These are phyloP conservation scores for Pseudococcus viburni DNA, from an alignment of 2,888 invertebrate genomes.

Conservation along the genomic window DNA sequence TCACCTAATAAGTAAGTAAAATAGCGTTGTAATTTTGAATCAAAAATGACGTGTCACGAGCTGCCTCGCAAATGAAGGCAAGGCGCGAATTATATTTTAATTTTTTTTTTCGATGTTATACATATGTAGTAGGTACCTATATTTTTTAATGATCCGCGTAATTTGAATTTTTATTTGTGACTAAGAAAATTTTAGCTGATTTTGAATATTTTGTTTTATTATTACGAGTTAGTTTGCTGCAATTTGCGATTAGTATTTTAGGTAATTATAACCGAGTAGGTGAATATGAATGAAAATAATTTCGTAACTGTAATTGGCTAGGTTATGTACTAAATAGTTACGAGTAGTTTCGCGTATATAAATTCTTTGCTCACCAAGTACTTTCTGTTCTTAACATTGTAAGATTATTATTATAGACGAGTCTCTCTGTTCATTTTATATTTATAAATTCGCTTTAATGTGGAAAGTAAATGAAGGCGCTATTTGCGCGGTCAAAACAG, in stretches of 20 bases:
- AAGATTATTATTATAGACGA: background rate
- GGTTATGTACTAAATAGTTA: too few relatives aligned
- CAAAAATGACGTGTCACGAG: background rate
- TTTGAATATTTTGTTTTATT: background rate
- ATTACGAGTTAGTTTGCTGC: too few relatives aligned
- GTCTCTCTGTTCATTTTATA: background rate
- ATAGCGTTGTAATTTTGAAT: background rate
- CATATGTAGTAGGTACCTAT: too few relatives aligned
- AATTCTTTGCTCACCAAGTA: background rate
- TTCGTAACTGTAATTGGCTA: too few relatives aligned
- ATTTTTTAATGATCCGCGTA: background rate
- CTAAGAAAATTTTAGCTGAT: background rate
- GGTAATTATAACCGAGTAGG: too few relatives aligned
- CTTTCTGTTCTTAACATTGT: background rate
- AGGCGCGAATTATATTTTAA: background rate
- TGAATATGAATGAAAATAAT: too few relatives aligned
- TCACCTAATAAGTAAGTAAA: background rate
- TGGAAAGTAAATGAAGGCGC: constrained; percentile 12
- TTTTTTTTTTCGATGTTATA: too few relatives aligned
- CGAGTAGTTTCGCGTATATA: background rate
- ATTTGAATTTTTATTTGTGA: background rate
- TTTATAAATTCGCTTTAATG: constrained; percentile 6
- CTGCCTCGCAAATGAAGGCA: background rate
- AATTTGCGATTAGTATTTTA: too few relatives aligned
- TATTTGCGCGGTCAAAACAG: constrained; percentile 31